Conservation (phyloP, 2,888 invertebrate species). For the Prionchulus punctatus region DNA sequence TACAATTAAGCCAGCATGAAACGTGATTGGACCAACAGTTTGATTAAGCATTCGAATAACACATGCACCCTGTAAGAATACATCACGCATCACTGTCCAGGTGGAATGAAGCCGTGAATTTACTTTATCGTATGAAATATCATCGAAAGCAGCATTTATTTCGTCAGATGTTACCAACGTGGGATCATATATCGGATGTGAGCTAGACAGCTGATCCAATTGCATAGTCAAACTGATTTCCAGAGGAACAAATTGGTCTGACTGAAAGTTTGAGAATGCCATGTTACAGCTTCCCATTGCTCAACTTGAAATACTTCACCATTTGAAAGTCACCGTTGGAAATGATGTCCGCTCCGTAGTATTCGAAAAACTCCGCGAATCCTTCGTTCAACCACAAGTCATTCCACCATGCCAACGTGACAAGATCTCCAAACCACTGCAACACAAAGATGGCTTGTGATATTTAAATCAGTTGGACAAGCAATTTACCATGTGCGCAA, state of each 20-base stretch:
- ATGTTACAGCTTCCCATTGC: too few relatives aligned
- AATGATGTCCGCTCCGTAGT: constrained; percentile 21
- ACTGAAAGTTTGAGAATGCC: too few relatives aligned
- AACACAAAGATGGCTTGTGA: too few relatives aligned
- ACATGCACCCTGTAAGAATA: constrained; percentile 53
- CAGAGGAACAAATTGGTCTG: constrained; percentile 59
- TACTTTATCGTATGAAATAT: constrained; percentile 72
- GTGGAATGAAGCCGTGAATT: too few relatives aligned
- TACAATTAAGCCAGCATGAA: constrained; percentile 48
- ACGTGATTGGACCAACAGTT: constrained; percentile 53
- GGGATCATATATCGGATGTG: constrained; percentile 70
- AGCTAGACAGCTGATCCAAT: constrained; percentile 60
- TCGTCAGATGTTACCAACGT: too few relatives aligned
- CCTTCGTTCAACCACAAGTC: constrained; percentile 33
- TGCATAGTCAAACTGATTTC: constrained; percentile 60
- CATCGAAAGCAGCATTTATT: constrained; percentile 69
- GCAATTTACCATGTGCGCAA: constrained; percentile 73
- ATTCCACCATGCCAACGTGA: constrained; percentile 32
- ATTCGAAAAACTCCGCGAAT: constrained; percentile 31
- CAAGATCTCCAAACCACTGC: constrained; percentile 31
- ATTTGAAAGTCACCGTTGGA: too few relatives aligned
- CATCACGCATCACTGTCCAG: too few relatives aligned
- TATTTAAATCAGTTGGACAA: too few relatives aligned
- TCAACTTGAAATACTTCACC: too few relatives aligned
- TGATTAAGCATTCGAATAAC: constrained; percentile 71